Percentiles rank a stretch among this genome's conserved stretches.
Evolutionary conservation across 2,888 invertebrate species (phyloP).

Genomic region (Buathra laborator): DNA sequence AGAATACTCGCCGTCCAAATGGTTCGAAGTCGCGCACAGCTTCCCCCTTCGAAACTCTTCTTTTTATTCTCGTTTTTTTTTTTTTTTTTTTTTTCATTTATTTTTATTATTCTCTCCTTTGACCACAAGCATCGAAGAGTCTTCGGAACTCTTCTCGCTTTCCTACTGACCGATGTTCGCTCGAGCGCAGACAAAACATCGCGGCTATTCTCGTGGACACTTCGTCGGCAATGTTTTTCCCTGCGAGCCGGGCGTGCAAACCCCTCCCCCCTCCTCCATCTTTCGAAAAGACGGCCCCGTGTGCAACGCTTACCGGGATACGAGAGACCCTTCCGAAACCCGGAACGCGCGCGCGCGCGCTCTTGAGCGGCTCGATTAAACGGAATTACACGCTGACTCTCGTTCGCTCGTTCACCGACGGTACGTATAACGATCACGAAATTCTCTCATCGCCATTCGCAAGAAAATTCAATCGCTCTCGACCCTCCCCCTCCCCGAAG

Average conservation of each 20-base stretch:
- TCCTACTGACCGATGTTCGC: slow-evolving; percentile 39
- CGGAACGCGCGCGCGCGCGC: background rate
- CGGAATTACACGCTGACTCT: slow-evolving; percentile 57
- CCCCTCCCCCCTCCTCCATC: background rate
- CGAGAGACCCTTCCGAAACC: slow-evolving; percentile 1
- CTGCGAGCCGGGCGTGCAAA: slow-evolving; percentile 36
- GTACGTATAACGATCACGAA: slow-evolving; percentile 42
- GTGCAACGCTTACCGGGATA: slow-evolving; percentile 19
- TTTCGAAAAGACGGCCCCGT: slow-evolving; percentile 45
- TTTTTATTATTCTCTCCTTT: slow-evolving; percentile 22
- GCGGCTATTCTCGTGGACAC: slow-evolving; percentile 71
- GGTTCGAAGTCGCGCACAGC: slow-evolving; percentile 43
- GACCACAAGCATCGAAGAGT: slow-evolving; percentile 28
- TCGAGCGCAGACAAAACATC: slow-evolving; percentile 71
- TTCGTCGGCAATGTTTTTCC: slow-evolving; percentile 59
- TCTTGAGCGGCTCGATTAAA: slow-evolving; percentile 62
- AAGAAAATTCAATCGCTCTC: slow-evolving; percentile 59
- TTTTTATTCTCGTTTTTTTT: slow-evolving; percentile 8
- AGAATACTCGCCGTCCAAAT: slow-evolving; percentile 1
- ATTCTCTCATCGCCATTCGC: slow-evolving; percentile 50
- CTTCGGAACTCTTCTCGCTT: slow-evolving; percentile 41
- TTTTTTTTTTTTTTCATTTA: slow-evolving; percentile 7
- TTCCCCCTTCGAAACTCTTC: slow-evolving; percentile 7
- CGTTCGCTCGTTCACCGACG: background rate
- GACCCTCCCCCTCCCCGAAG: background rate